phyloP scores from a whole-genome alignment of 2,113 vertebrate species.

The Murina feae region DNA sequence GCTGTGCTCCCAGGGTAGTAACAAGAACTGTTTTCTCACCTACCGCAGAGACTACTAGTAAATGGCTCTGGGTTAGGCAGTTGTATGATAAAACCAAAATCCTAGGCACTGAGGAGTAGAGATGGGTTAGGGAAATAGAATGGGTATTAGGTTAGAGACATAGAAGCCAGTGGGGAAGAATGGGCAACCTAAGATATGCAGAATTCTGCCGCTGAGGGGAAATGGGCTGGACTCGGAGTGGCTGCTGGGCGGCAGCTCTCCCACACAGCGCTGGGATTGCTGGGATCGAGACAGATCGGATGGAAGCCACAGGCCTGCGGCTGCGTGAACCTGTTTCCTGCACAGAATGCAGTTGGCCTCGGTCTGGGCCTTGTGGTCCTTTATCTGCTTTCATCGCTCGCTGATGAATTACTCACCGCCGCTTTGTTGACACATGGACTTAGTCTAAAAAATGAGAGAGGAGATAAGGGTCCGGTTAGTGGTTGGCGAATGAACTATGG shows the following conservation, averaged over 20 bases:
- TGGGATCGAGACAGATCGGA: not conserved
- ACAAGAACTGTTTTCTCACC: not conserved
- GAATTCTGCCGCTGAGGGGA: not conserved
- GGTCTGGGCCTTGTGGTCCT: fast-evolving
- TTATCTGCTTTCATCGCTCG: not conserved
- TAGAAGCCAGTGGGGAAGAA: not conserved
- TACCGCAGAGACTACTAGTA: not conserved
- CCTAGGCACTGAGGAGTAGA: not conserved
- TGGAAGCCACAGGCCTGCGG: not conserved
- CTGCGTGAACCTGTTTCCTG: not conserved
- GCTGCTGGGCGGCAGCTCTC: fast-evolving
- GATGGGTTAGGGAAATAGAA: not conserved
- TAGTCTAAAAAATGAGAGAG: not conserved
- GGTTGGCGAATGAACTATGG: not conserved
- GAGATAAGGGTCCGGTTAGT: not conserved
- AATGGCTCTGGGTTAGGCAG: not conserved
- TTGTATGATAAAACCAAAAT: not conserved
- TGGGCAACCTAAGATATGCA: not conserved
- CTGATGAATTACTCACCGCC: not conserved
- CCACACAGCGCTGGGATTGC: fast-evolving
- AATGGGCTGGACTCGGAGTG: not conserved
- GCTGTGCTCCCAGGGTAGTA: not conserved
- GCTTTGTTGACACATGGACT: not conserved
- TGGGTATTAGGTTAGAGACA: not conserved
- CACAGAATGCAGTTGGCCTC: not conserved